Base-by-base conservation (phyloP, 1,140 invertebrate species). In the Anastatus disparis region DNA sequence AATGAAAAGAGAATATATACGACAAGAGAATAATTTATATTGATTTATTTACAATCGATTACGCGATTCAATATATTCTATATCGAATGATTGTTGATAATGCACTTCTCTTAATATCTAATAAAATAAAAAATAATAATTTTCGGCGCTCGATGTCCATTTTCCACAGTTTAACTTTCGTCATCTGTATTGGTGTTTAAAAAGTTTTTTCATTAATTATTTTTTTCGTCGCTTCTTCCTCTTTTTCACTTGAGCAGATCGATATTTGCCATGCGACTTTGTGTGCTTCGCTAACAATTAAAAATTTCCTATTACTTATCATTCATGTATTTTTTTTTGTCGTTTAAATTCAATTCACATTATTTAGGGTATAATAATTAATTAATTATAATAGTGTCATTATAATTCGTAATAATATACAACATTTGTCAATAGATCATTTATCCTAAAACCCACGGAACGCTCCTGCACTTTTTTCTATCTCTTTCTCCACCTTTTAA, bases 391-490 rank as follows among this genome's bases (percentile, higher is more conserved):
- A 85, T 85, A 83, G 81, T 84, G 77, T 85, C 82, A 85, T 84
- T 85, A 85, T 84, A 85, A 84, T 85, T 83, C 83, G 76, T 85
- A 85, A 84, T 85, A 85, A 85, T 85, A 85, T 85, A 85, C 84
- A 85, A 85, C 84, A 84, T 85, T 85, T 85, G 75, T 85, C 81
- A 84, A 84, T 85, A 85, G 77, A 84, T 84, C 84, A 85, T 85
- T 85, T 85, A 84, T 82, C 73, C 82, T 85, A 84, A 75, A 84
- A 81, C 78, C 80, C 83, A 84, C 77, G 71, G 77, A 77, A 80
- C 78, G 75, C 77, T 82, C 77, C 78, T 75, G 61, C 76, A 78
- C 70, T 77, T 72, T 66, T 31, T 44, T 75, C 77, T 69, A 61
- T 72, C 62, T 71, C 52, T 66, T 75, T 73, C 67, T 74, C 63